phyloP scores from a whole-genome alignment of 2,888 invertebrate genomes.

The Drosophila anomalata region DNA sequence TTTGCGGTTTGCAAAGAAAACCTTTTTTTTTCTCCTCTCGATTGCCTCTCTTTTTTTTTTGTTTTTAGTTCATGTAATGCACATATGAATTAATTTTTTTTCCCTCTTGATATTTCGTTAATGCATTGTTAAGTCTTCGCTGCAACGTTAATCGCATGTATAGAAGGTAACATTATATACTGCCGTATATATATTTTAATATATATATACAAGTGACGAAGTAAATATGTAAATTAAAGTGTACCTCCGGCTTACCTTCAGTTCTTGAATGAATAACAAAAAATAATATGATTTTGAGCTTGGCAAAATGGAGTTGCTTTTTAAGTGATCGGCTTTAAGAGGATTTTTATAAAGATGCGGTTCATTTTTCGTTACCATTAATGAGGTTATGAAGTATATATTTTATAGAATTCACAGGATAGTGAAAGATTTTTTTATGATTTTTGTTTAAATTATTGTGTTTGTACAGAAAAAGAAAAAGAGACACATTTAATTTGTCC shows the following conservation, averaged over 20 bases:
- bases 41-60: constrained; percentile 20
- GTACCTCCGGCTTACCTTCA: constrained; percentile 43
- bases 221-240: neutral
- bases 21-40: constrained; percentile 45
- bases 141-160: constrained; percentile 36
- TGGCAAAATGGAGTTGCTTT: constrained; percentile 25
- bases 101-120: constrained; percentile 44
- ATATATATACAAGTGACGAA: neutral
- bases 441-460: too few relatives aligned
- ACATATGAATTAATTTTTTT: constrained; percentile 64
- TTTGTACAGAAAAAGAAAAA: too few relatives aligned
- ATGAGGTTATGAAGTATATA: neutral
- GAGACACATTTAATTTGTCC: too few relatives aligned
- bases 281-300: neutral
- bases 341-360: neutral
- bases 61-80: constrained; percentile 57
- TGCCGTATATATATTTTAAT: neutral
- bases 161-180: constrained; percentile 28
- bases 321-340: neutral
- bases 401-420: neutral
- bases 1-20: constrained; percentile 74
- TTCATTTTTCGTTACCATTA: neutral
- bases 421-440: too few relatives aligned
- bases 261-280: constrained; percentile 2
- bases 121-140: constrained; percentile 75